Evolutionary conservation across 2,888 invertebrate species (phyloP).

Genomic region (Trimorus sp.): DNA sequence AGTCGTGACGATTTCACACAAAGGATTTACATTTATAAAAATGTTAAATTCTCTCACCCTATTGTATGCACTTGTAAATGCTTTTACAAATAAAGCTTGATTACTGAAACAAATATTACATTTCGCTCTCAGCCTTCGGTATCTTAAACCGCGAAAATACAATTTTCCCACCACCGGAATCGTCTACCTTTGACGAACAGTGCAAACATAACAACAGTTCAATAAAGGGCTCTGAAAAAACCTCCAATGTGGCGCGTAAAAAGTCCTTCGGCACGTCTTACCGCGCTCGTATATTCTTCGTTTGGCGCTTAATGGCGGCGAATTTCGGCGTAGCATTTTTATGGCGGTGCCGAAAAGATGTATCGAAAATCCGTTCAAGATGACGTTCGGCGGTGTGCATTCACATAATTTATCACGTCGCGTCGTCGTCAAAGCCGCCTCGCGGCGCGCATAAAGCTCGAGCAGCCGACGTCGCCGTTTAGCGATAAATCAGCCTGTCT

Average conservation of each 20-base stretch:
- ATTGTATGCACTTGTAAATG: too few species aligned
- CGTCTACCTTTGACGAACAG: background rate
- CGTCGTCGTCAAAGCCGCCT: constrained; percentile 60
- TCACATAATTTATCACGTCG: constrained; percentile 61
- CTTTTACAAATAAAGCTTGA: too few species aligned
- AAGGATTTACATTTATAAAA: too few species aligned
- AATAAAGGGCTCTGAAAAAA: constrained; percentile 10
- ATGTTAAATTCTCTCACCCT: too few species aligned
- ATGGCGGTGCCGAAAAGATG: constrained; percentile 35
- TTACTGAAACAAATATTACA: too few species aligned
- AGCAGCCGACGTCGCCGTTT: constrained; percentile 54
- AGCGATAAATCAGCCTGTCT: constrained; percentile 63
- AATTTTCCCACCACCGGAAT: too few species aligned
- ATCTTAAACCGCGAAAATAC: too few species aligned
- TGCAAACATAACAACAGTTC: constrained; percentile 9
- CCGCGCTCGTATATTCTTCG: constrained; percentile 47
- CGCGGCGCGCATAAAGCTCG: constrained; percentile 59
- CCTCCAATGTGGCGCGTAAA: constrained; percentile 9
- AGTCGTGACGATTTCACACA: too few species aligned
- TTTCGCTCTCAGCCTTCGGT: too few species aligned
- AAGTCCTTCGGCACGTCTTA: constrained; percentile 33
- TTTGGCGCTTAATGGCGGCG: constrained; percentile 41
- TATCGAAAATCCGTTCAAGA: constrained; percentile 56
- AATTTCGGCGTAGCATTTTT: constrained; percentile 41
- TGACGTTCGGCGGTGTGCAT: constrained; percentile 31